A percentile compares a stretch with the other conserved stretches of the same genome.
Evolutionary conservation across 2,888 invertebrate genomes (phyloP).

Genomic region (Diplolepis rosae): DNA sequence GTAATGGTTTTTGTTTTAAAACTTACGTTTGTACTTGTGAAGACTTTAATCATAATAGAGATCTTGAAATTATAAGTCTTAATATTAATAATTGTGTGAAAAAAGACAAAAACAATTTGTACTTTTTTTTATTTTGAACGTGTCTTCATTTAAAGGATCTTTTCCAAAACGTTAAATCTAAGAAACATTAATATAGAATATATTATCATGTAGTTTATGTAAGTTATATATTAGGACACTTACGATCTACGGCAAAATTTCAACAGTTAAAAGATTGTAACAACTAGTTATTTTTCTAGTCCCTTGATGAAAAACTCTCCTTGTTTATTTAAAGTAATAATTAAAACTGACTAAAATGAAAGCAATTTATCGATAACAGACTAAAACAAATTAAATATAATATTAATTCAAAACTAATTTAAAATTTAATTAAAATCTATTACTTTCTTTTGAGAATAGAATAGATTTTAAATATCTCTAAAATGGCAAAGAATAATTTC

Average conservation of each 20-base stretch:
- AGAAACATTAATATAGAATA: constrained; percentile 72
- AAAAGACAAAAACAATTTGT: constrained; percentile 7
- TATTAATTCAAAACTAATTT: no score
- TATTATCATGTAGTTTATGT: constrained; percentile 66
- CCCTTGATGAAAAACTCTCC: constrained; percentile 7
- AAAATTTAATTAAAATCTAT: not conserved
- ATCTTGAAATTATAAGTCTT: not conserved
- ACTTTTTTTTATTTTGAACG: constrained; percentile 10
- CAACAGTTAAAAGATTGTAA: constrained; percentile 71
- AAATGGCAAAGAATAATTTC: not conserved
- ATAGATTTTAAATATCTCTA: not conserved
- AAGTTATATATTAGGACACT: constrained; percentile 70
- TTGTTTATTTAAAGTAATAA: no score
- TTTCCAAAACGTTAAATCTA: constrained; percentile 60
- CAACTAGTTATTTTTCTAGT: constrained; percentile 58
- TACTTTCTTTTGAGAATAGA: not conserved
- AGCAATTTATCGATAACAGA: not conserved
- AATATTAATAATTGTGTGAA: not conserved
- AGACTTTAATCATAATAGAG: no score
- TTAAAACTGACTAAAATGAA: not conserved
- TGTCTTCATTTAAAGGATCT: constrained; percentile 37
- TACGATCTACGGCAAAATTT: constrained; percentile 70
- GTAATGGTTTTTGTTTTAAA: no score
- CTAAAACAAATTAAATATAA: not conserved
- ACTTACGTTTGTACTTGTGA: no score